Conservation (phyloP, 2,888 invertebrate species). For the Erebia epiphron region DNA sequence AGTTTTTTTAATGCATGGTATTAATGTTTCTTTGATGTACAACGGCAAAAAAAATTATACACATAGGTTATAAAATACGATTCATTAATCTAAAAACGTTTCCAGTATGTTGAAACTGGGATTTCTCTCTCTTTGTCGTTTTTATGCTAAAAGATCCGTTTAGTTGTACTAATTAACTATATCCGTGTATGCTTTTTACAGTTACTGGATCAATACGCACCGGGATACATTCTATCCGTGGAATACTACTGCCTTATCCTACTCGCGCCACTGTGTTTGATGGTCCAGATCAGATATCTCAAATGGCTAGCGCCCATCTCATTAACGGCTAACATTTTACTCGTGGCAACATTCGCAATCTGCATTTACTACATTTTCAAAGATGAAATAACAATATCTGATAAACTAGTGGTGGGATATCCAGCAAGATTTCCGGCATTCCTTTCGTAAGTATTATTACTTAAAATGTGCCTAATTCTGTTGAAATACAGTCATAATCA, state of each 20-base stretch:
- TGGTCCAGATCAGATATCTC: conserved; percentile 86
- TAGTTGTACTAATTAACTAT: too few relatives aligned
- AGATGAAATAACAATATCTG: conserved; percentile 64
- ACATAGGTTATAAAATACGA: too few relatives aligned
- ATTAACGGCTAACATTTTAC: conserved; percentile 91
- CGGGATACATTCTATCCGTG: conserved; percentile 55
- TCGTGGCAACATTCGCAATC: conserved; percentile 89
- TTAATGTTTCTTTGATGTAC: too few relatives aligned
- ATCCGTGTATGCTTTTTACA: conserved; percentile 48
- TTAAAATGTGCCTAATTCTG: neutral
- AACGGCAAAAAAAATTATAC: too few relatives aligned
- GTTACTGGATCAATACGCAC: conserved; percentile 69
- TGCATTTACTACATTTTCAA: conserved; percentile 92
- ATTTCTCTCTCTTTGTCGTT: too few relatives aligned
- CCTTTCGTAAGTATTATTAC: conserved; percentile 83
- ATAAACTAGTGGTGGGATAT: conserved; percentile 79
- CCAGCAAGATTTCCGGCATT: conserved; percentile 89
- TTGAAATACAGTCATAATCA: too few relatives aligned
- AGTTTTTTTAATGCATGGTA: too few relatives aligned
- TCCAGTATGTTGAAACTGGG: too few relatives aligned
- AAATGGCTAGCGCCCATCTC: conserved; percentile 95
- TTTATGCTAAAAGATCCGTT: too few relatives aligned
- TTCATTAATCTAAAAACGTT: too few relatives aligned
- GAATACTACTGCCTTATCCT: conserved; percentile 71
- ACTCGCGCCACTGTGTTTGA: conserved; percentile 64